Percentiles rank a stretch among this genome's conserved stretches.
Conservation (phyloP, 2,797 vertebrate genomes). For the Enteromius radiatus region DNA sequence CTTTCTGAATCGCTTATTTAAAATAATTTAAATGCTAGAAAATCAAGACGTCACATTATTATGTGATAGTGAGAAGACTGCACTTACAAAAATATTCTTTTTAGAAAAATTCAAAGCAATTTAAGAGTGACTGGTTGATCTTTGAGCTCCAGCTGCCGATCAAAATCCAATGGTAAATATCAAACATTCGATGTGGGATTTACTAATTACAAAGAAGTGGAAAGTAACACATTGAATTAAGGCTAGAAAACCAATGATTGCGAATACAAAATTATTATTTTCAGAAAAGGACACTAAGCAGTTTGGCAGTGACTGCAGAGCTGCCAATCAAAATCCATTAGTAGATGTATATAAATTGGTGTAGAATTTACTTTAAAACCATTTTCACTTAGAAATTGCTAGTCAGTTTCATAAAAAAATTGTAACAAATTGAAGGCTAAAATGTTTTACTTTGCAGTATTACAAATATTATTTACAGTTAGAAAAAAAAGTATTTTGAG, state of each 20-base stretch:
- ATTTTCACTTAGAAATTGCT: not conserved
- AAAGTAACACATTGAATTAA: not conserved
- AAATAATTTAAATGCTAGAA: conserved; percentile 68
- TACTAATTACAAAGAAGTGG: not conserved
- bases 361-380: not conserved
- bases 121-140: not conserved
- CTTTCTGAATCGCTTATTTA: conserved; percentile 71
- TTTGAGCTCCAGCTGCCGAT: not conserved
- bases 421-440: not conserved
- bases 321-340: not conserved
- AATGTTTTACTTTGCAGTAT: too few species aligned
- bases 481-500: not conserved
- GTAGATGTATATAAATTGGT: not conserved
- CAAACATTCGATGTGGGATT: not conserved
- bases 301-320: not conserved
- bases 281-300: not conserved
- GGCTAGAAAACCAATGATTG: not conserved
- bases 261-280: not conserved
- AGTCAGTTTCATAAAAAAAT: not conserved
- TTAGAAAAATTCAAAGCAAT: not conserved
- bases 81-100: not conserved
- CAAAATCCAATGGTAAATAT: not conserved
- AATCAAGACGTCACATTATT: conserved; percentile 64
- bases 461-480: too few species aligned
- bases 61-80: conserved; percentile 22